Evolutionary conservation across 2,888 invertebrate species (phyloP), one percentile per base, ranked within the genome.

Genomic region (Drosophila borborema): DNA sequence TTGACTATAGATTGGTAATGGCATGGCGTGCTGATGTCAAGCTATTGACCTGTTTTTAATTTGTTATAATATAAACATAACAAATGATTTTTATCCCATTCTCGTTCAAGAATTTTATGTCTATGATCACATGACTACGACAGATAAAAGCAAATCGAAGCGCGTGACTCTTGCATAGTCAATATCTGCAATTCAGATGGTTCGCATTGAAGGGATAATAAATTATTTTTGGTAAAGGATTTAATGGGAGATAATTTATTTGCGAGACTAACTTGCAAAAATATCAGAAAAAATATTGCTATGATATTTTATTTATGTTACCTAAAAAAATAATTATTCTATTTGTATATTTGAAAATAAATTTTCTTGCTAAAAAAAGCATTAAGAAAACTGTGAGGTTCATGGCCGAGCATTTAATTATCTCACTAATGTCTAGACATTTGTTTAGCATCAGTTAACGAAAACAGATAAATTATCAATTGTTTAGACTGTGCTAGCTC

Each of bases 351-450:
- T 14, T 40, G 5, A 49, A 53, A 36, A 8, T 20, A 20, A 36
- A 41, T 14, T 41, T 9, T 58, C 3, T 14, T n/a, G 12, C n/a
- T n/a, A 1, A 12, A 36, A 36, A 53, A 53, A 51, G 12, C n/a
- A 16, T 6, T 1, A n/a, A 20, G n/a, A 16, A 40, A 49, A 12
- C n/a, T 10, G 4, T 16, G 6, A 2, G n/a, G 45, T 12, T 77
- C 49, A 62, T 49, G 61, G 72, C 48, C 49, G 51, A 63, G 54
- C 8, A 31, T 53, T 6, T 40, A 28, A 36, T 46, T 60, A 59
- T 48, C 49, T 23, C 28, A 55, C 0, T 28, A 5, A 9, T 41
- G 88, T 77, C 82, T 80, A 82, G 74, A 80, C 74, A 31, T 38
- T 53, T 54, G 46, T 45, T 81, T 79, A 69, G 79, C 85, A n/a